These are phyloP conservation scores for Phthorimaea operculella DNA, from an alignment of 1,140 invertebrate genomes.

Conservation along the genomic window DNA sequence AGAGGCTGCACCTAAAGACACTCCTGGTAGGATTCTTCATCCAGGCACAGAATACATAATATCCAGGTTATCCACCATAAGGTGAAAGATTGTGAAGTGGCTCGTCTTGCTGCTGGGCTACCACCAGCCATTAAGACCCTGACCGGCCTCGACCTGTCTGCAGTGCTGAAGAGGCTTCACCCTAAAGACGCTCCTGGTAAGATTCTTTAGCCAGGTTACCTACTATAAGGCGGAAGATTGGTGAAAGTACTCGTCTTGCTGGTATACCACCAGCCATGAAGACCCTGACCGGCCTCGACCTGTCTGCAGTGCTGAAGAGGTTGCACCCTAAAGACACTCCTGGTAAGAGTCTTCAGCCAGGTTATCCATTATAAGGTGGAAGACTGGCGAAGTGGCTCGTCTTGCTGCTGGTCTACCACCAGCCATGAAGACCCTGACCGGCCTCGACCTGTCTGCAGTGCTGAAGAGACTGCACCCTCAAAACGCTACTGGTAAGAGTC, in stretches of 20 bases:
- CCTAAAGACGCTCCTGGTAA: no score
- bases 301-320: slow-evolving; percentile 68
- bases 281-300: slow-evolving; percentile 93
- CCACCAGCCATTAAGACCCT: slow-evolving; percentile 93
- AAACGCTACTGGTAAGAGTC: no score
- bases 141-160: slow-evolving; percentile 90
- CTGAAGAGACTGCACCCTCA: slow-evolving; percentile 44
- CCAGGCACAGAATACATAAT: no score
- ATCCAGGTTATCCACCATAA: no score
- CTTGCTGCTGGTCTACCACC: slow-evolving; percentile 92
- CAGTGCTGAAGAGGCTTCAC: slow-evolving; percentile 45
- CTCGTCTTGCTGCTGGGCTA: slow-evolving; percentile 86
- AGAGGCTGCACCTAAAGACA: slow-evolving; percentile 43
- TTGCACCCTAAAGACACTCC: slow-evolving; percentile 45
- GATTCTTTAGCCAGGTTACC: no score
- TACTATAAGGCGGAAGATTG: no score
- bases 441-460: slow-evolving; percentile 82
- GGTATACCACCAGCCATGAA: slow-evolving; percentile 93
- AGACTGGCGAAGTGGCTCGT: slow-evolving; percentile 85
- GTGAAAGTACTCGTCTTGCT: slow-evolving; percentile 86
- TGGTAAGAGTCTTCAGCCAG: no score
- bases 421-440: slow-evolving; percentile 92
- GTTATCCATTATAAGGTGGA: no score
- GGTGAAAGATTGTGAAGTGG: no score
- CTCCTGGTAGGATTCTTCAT: no score